Conservation (phyloP, 1,140 invertebrate species). For the Antheraea mylitta region DNA sequence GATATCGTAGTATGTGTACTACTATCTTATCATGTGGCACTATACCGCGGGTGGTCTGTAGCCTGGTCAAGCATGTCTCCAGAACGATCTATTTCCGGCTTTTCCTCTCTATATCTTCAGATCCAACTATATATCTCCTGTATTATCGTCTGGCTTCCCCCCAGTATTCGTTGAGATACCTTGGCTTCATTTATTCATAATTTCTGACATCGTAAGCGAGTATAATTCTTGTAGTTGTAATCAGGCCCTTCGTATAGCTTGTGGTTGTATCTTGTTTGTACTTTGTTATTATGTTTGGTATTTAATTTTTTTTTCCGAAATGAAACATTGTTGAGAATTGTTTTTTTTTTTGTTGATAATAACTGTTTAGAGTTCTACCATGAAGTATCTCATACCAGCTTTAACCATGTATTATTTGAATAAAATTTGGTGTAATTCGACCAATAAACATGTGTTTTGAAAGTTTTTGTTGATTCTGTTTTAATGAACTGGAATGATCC, state of each 20-base stretch:
- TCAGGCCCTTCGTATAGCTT: background rate
- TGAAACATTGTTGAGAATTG: too few species aligned
- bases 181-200: background rate
- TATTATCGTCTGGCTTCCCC: background rate
- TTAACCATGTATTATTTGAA: too few species aligned
- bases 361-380: background rate
- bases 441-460: background rate
- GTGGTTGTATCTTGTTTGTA: background rate
- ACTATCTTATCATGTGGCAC: background rate
- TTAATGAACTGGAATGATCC: background rate
- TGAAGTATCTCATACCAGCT: too few species aligned
- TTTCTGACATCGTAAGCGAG: background rate
- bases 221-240: background rate
- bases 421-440: too few species aligned
- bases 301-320: background rate
- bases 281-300: background rate
- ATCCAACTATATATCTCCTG: background rate
- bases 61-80: background rate
- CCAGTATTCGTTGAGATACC: background rate
- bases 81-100: background rate
- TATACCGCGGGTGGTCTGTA: background rate
- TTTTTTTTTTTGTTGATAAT: too few species aligned
- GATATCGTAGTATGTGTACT: background rate
- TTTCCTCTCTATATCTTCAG: background rate
- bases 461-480: background rate